Conservation (phyloP, 1,140 invertebrate species). For the Achroia grisella region DNA sequence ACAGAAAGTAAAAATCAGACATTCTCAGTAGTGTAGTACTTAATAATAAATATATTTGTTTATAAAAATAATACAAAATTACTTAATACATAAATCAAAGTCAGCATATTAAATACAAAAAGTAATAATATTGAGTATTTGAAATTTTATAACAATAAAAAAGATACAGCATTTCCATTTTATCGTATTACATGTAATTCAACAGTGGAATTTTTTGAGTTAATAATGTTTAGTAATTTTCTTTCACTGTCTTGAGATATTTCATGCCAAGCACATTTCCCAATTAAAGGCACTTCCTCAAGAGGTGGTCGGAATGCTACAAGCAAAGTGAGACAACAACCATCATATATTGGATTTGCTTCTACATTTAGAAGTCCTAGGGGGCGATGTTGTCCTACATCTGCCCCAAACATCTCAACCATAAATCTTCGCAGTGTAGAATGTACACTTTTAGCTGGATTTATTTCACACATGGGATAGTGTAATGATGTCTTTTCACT, state of each 20-base stretch:
- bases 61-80: too few species aligned
- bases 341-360: constrained; percentile 79
- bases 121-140: constrained; percentile 8
- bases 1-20: too few species aligned
- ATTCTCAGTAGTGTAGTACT: too few species aligned
- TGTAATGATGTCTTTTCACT: constrained; percentile 88
- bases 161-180: not conserved
- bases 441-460: constrained; percentile 89
- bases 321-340: constrained; percentile 87
- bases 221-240: constrained; percentile 78
- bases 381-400: constrained; percentile 88
- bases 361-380: constrained; percentile 86
- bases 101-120: too few species aligned
- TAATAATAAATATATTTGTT: too few species aligned
- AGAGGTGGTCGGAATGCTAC: constrained; percentile 90
- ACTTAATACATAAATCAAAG: too few species aligned
- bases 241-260: constrained; percentile 81
- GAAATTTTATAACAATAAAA: constrained; percentile 2
- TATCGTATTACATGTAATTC: constrained; percentile 87
- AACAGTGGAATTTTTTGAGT: constrained; percentile 84
- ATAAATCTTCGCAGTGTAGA: constrained; percentile 92
- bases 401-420: constrained; percentile 92
- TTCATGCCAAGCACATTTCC: constrained; percentile 93
- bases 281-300: constrained; percentile 88
- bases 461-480: constrained; percentile 91